phyloP scores from a whole-genome alignment of 2,113 vertebrate genomes.

The Sitta europaea region DNA sequence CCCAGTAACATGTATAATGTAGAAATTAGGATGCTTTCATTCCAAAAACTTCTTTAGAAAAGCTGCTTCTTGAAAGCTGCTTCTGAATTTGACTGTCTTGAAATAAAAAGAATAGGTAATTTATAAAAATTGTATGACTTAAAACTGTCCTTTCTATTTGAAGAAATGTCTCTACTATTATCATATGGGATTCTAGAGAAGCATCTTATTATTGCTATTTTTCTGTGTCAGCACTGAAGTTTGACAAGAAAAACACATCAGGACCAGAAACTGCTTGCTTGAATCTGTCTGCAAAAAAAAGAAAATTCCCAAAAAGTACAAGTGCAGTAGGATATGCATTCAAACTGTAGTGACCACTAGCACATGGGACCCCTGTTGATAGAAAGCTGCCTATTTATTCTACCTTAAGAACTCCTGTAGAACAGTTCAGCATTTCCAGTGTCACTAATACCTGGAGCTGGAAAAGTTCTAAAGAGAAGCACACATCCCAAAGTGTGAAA shows the following conservation, averaged over 20 bases:
- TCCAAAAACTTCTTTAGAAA: background rate
- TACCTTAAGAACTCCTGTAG: background rate
- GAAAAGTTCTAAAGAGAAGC: background rate
- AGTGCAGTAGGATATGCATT: background rate
- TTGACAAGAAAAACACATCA: conserved; percentile 9
- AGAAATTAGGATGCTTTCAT: background rate
- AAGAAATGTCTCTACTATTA: background rate
- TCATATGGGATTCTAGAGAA: background rate
- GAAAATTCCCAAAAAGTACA: background rate
- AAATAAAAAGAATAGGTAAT: background rate
- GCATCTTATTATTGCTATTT: background rate
- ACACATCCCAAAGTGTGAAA: background rate
- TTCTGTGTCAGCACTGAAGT: conserved; percentile 6
- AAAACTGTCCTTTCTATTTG: background rate
- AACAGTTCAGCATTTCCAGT: background rate
- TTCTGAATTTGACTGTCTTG: background rate
- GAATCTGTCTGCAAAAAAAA: background rate
- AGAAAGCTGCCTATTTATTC: background rate
- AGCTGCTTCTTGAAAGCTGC: background rate
- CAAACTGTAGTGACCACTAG: background rate
- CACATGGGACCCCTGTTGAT: background rate
- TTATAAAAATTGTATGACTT: background rate
- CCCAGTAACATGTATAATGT: background rate
- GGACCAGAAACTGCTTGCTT: background rate
- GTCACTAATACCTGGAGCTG: background rate